Conservation (phyloP, 2,113 vertebrate species). For the Glaucidium brasilianum region DNA sequence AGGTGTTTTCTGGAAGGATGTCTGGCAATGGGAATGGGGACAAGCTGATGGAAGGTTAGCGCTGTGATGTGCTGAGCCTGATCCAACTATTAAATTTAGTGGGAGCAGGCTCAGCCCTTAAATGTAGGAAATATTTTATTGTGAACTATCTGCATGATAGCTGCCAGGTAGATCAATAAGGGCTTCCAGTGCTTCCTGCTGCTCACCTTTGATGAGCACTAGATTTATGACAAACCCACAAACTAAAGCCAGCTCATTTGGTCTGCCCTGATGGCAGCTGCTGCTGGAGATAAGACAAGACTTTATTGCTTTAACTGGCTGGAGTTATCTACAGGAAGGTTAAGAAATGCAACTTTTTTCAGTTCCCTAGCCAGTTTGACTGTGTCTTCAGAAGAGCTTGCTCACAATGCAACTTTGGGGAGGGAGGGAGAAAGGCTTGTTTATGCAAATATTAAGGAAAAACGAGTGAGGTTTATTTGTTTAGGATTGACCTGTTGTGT, state of each 20-base stretch:
- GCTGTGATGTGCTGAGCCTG: neutral
- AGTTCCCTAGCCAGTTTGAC: neutral
- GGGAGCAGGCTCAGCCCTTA: conserved; percentile 5
- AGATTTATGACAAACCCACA: conserved; percentile 28
- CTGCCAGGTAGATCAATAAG: conserved; percentile 45
- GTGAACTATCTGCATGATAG: conserved; percentile 28
- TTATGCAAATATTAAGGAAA: neutral
- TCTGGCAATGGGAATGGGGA: neutral
- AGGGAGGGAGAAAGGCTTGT: neutral
- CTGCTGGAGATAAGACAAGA: conserved; percentile 28
- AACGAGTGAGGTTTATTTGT: neutral
- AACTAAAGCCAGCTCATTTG: conserved; percentile 26
- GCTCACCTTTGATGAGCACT: conserved; percentile 39
- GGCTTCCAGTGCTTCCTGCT: conserved; percentile 34
- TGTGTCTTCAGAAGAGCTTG: neutral
- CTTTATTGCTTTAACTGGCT: conserved; percentile 28
- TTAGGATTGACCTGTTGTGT: neutral
- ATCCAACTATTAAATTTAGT: neutral
- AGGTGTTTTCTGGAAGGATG: neutral
- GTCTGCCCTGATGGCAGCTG: conserved; percentile 1
- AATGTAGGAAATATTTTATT: conserved; percentile 45
- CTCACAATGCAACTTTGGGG: neutral
- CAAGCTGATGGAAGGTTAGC: neutral
- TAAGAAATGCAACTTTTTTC: neutral
- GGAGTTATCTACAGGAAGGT: conserved; percentile 8